Evolutionary conservation across 2,113 vertebrate genomes (phyloP).

Genomic region (Rhombomys opimus): DNA sequence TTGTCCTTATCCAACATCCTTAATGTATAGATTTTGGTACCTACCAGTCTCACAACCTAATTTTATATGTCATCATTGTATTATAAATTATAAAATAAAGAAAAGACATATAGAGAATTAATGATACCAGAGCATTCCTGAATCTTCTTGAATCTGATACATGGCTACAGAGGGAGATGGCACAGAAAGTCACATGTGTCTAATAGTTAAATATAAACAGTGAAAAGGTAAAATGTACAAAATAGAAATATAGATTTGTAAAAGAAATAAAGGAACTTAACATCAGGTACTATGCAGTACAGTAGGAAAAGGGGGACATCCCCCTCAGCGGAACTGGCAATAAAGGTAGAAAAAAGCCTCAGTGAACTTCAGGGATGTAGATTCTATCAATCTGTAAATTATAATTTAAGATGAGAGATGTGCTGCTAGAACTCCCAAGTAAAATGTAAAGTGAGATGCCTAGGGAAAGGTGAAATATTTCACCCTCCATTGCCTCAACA

Average conservation of each 20-base stretch:
- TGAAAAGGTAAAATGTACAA: not conserved
- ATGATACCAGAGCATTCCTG: not conserved
- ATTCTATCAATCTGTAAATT: not conserved
- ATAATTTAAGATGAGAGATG: not conserved
- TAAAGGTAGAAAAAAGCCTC: not conserved
- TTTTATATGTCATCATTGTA: not conserved
- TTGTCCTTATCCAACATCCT: not conserved
- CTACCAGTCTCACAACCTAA: not conserved
- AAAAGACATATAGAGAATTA: not conserved
- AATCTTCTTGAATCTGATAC: not conserved
- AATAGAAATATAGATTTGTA: not conserved
- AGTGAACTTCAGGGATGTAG: not conserved
- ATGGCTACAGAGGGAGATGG: not conserved
- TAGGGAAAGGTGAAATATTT: not conserved
- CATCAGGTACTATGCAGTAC: not conserved
- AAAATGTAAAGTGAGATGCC: not conserved
- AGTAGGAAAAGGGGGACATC: not conserved
- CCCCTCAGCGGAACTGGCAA: not conserved
- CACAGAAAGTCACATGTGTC: not conserved
- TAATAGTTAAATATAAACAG: not conserved
- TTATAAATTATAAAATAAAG: not conserved
- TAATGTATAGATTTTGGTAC: conserved; percentile 13
- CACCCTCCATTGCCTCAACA: not conserved
- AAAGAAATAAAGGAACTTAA: not conserved
- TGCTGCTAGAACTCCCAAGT: not conserved